Evolutionary conservation across 2,113 vertebrate genomes (phyloP), one percentile per base, ranked within the genome.

Genomic region (Carlito syrichta): DNA sequence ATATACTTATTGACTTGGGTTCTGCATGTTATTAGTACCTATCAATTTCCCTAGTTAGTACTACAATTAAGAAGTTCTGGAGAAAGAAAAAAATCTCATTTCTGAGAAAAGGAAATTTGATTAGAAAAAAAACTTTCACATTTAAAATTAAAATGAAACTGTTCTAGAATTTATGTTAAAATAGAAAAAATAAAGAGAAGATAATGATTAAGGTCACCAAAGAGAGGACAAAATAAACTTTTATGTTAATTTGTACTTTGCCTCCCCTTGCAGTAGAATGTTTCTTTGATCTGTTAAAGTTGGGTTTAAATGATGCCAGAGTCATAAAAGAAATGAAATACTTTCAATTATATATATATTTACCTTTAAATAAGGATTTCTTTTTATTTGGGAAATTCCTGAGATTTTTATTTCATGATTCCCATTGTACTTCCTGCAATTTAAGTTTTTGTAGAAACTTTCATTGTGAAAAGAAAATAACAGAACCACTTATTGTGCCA

Each of bases 121-220:
- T 76, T 84, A 43, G 38, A 40, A 60, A 90, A 60, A 4, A 40
- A 50, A 86, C 0, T 14, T 54, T 90, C 48, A 71, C 23, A 90
- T 95, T 83, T 32, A 83, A 95, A 95, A 63, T 81, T 78, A 74
- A 93, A 94, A 43, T 91, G 38, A 88, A 90, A 87, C 73, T 83
- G 68, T 22, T 89, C 60, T 38, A 78, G 32, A 88, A 74, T 10
- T 68, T 86, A 92, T 16, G 35, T 77, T 90, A 95, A 79, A 87
- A 87, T 38, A 83, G 35, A 76, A 95, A 68, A 82, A 54, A 38
- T 25, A 2, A 58, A 38, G 73, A 11, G 32, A 68, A 2, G 52
- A 27, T 60, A 63, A 71, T 76, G 12, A 92, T 54, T 56, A 38
- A 89, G 35, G 5, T 94, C 45, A 68, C 27, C 13, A 86, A 87